Evolutionary conservation across 1,140 invertebrate genomes (phyloP).

Genomic region (Bicyclus anynana): DNA sequence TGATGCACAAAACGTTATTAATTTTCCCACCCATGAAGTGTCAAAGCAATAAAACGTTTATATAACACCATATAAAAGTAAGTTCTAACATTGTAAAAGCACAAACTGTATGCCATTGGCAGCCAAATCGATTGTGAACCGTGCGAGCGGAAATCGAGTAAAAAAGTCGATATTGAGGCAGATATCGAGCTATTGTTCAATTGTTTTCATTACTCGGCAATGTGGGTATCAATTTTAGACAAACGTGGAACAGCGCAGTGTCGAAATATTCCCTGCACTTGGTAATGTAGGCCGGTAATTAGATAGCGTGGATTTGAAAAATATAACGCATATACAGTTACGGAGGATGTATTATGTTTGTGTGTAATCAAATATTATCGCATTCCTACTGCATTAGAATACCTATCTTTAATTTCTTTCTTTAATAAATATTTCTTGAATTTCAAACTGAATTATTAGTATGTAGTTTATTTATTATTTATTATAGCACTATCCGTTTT

Average conservation of each 20-base stretch:
- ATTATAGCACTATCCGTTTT: no score
- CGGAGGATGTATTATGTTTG: not conserved
- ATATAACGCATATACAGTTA: slow-evolving; percentile 4
- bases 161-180: slow-evolving; percentile 36
- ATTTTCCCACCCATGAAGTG: not conserved
- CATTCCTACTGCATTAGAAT: not conserved
- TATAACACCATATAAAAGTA: not conserved
- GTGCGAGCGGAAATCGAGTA: slow-evolving; percentile 24
- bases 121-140: slow-evolving; percentile 36
- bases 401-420: no score
- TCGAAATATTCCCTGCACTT: slow-evolving; percentile 28
- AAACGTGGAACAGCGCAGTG: slow-evolving; percentile 12
- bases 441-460: no score
- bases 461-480: no score
- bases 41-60: not conserved
- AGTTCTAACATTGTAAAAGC: no score
- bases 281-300: slow-evolving; percentile 6
- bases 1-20: not conserved
- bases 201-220: slow-evolving; percentile 29
- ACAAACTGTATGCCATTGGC: slow-evolving; percentile 22
- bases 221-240: slow-evolving; percentile 20
- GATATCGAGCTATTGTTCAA: slow-evolving; percentile 48
- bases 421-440: no score
- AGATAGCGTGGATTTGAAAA: slow-evolving; percentile 18
- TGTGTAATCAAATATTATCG: not conserved